Evolutionary conservation across 2,888 invertebrate species (phyloP).

Genomic region (Hirtodrosophila duncani): DNA sequence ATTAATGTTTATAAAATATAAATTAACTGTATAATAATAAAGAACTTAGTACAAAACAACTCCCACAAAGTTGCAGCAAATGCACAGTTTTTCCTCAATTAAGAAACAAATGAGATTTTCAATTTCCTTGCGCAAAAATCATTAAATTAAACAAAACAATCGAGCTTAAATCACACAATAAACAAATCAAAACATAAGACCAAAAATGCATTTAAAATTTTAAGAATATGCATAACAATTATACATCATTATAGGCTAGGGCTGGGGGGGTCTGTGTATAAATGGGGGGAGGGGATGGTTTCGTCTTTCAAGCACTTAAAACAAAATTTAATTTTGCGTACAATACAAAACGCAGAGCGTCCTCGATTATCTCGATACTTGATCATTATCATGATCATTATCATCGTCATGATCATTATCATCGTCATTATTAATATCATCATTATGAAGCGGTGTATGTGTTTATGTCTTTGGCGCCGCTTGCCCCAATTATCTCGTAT

Average conservation of each 20-base stretch:
- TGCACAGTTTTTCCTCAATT: constrained; percentile 29
- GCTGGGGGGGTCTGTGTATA: constrained; percentile 1
- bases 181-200: constrained; percentile 1
- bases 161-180: no score
- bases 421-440: constrained; percentile 7
- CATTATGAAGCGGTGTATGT: constrained; percentile 31
- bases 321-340: constrained; percentile 64
- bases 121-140: background rate
- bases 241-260: constrained; percentile 17
- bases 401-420: constrained; percentile 2
- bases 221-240: no score
- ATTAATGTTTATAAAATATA: constrained; percentile 37
- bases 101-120: constrained; percentile 7
- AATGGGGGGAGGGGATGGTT: constrained; percentile 36
- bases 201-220: constrained; percentile 26
- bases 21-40: constrained; percentile 55
- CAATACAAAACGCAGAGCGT: constrained; percentile 17
- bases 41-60: constrained; percentile 48
- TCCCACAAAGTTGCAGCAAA: constrained; percentile 53
- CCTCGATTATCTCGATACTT: background rate
- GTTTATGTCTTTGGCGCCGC: constrained; percentile 60
- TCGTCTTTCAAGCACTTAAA: constrained; percentile 21
- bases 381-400: constrained; percentile 12
- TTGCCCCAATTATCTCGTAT: constrained; percentile 34
- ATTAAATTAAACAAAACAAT: background rate